Percentiles rank a stretch among this genome's conserved stretches.
phyloP scores from a whole-genome alignment of 1,140 invertebrate genomes.

The Chelonus insularis region DNA sequence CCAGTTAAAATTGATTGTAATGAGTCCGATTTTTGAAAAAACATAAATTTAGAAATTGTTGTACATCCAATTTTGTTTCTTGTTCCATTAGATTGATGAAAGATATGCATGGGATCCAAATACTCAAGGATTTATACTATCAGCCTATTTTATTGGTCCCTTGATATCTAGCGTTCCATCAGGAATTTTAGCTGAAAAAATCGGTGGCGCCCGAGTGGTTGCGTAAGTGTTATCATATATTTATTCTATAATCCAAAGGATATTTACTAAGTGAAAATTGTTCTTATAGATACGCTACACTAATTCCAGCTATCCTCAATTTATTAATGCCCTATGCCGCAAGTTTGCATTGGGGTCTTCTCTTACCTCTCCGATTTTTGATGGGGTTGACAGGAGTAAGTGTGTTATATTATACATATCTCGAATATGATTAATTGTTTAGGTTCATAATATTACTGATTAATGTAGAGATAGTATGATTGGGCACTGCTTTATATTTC shows the following conservation, averaged over 20 bases:
- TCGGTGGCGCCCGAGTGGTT: conserved; percentile 73
- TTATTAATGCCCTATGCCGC: conserved; percentile 69
- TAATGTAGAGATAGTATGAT: no score
- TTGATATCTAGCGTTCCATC: conserved; percentile 63
- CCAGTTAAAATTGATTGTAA: no score
- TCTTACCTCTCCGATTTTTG: conserved; percentile 67
- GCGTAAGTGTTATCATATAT: no score
- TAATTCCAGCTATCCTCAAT: conserved; percentile 72
- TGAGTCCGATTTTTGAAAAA: no score
- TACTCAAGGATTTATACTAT: conserved; percentile 67
- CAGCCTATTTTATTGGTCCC: conserved; percentile 72
- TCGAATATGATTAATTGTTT: no score
- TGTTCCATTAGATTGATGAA: conserved; percentile 54
- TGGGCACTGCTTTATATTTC: no score
- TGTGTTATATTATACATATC: no score
- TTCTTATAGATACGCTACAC: conserved; percentile 61
- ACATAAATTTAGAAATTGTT: no score
- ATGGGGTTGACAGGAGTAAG: conserved; percentile 70
- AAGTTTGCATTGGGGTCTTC: conserved; percentile 62
- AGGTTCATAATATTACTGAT: conserved; percentile 6
- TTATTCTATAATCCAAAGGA: no score
- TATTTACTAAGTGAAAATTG: no score
- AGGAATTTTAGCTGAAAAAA: conserved; percentile 73
- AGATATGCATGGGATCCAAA: conserved; percentile 65
- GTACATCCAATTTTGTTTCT: conserved; percentile 19